Evolutionary conservation across 2,888 invertebrate species (phyloP), one percentile per base, ranked within the genome.

Genomic region (Leptinotarsa tumamoca): DNA sequence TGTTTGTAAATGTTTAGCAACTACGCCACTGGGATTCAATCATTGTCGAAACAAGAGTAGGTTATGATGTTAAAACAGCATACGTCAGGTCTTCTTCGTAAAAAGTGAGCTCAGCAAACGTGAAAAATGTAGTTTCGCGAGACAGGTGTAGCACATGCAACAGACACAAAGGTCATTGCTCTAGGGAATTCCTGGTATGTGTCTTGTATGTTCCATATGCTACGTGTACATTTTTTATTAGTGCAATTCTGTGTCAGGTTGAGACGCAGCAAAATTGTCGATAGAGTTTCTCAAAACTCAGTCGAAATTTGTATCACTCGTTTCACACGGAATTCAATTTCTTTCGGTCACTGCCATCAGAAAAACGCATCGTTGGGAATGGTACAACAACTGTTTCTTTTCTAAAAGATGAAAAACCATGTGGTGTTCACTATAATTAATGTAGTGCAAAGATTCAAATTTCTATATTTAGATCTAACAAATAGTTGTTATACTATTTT

Each of bases 101-200:
- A 43, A 18, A 63, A 63, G 43, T 43, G 63, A 63, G 27, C 43
- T 33, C 43, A 13, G 33, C 63, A 63, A 63, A 63, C 71, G 71
- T 66, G 51, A 71, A 72, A 72, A 67, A 72, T 72, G 56, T 54
- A 72, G 72, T 66, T 63, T 73, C 49, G 69, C 52, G 72, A 52
- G 71, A 75, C 71, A 75, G 75, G 75, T 75, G 75, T 75, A 73
- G 68, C 73, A 66, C 73, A 69, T 69, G 69, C 63, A 69, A 67
- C 61, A 66, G 49, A 72, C 27, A 67, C 68, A 73, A 72, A 75
- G 75, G 75, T 75, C 75, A 75, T 75, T 72, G 75, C 71, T 67
- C 75, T 75, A 75, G 75, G 75, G 75, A 75, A 75, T 75, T 75
- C 75, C 75, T 68, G 68, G 75, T 75, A 75, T 72, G 75, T 54